These are phyloP conservation scores for Hippocampus comes DNA, from an alignment of 2,113 vertebrate genomes.

Conservation along the genomic window DNA sequence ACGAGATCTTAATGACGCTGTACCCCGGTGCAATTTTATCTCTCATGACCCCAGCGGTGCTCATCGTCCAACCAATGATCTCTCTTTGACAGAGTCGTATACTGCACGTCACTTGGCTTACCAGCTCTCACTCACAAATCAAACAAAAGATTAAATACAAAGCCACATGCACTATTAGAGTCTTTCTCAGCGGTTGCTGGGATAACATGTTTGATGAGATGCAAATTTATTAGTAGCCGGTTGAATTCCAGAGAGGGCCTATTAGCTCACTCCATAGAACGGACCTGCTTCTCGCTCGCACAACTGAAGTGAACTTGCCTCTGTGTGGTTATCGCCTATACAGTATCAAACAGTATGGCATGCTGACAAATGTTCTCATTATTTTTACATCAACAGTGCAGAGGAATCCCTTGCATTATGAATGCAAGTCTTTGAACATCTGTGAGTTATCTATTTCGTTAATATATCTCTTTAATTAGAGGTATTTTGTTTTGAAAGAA, in stretches of 20 bases:
- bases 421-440: neutral
- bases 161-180: constrained; percentile 1
- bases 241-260: constrained; percentile 25
- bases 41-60: constrained; percentile 56
- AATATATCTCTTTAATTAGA: neutral
- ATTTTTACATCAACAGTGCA: constrained; percentile 12
- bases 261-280: constrained; percentile 27
- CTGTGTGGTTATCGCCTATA: constrained; percentile 1
- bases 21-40: constrained; percentile 52
- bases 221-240: constrained; percentile 28
- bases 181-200: constrained; percentile 22
- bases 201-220: constrained; percentile 34
- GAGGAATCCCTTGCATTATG: neutral
- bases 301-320: constrained; percentile 3
- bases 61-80: constrained; percentile 61
- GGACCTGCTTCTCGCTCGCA: constrained; percentile 11
- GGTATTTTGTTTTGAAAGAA: too few relatives aligned
- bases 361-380: constrained; percentile 21
- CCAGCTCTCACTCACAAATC: constrained; percentile 28
- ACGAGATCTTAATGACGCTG: constrained; percentile 71
- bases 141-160: constrained; percentile 20
- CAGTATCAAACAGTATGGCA: constrained; percentile 17
- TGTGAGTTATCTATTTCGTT: neutral
- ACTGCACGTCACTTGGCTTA: constrained; percentile 10
- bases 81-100: constrained; percentile 25